These are phyloP conservation scores for Amaurobius ferox DNA, from an alignment of 2,888 invertebrate genomes.

Conservation along the genomic window DNA sequence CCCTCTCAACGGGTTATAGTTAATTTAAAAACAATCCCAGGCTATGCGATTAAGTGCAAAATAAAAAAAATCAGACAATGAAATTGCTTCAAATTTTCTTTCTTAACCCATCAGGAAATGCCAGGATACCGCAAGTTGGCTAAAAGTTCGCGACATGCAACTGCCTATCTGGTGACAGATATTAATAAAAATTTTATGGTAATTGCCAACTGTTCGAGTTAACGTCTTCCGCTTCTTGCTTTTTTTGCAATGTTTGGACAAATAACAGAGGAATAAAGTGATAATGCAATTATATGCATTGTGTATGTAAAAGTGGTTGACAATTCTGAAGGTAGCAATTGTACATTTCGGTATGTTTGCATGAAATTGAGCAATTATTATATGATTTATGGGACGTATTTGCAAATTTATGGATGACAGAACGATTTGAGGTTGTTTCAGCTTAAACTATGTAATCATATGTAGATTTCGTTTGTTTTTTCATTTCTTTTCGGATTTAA, in stretches of 20 bases:
- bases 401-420: neutral
- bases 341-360: neutral
- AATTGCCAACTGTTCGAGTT: neutral
- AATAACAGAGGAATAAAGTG: neutral
- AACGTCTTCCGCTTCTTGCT: neutral
- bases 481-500: too few relatives aligned
- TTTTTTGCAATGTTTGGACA: neutral
- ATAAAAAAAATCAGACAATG: neutral
- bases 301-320: neutral
- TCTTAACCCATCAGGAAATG: constrained; percentile 9
- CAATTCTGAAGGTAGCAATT: neutral
- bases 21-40: too few relatives aligned
- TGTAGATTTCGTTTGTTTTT: too few relatives aligned
- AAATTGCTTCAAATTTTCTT: constrained; percentile 1
- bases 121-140: neutral
- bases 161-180: neutral
- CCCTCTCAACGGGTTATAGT: too few relatives aligned
- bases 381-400: neutral
- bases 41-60: neutral
- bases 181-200: neutral
- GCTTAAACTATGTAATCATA: too few relatives aligned
- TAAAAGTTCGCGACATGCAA: constrained; percentile 3
- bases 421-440: too few relatives aligned
- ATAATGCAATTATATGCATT: neutral
- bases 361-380: neutral